Evolutionary conservation across 2,113 vertebrate species (phyloP).

Genomic region (Struthio camelus): DNA sequence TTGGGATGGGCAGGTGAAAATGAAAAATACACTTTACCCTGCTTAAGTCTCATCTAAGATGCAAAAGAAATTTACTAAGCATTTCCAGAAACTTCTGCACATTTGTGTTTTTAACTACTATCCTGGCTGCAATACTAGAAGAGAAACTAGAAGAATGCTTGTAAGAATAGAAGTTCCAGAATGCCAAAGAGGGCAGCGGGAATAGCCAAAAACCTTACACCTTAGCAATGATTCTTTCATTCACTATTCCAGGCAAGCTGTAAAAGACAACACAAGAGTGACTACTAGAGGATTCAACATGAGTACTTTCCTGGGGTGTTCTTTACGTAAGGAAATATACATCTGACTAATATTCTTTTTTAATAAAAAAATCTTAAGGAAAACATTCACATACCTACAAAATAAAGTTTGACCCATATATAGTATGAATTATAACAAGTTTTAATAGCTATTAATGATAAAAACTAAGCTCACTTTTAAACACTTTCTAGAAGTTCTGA

Average conservation of each 20-base stretch:
- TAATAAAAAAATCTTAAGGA: too few species aligned
- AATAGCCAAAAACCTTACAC: neutral
- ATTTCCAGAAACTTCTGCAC: neutral
- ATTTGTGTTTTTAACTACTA: neutral
- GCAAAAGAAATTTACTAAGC: neutral
- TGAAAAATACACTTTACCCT: neutral
- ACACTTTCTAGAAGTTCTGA: neutral
- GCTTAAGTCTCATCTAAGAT: neutral
- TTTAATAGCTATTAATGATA: neutral
- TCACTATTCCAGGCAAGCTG: neutral
- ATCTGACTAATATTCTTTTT: neutral
- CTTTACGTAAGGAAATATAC: neutral
- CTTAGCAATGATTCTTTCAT: neutral
- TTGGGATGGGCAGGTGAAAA: neutral
- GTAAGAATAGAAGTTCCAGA: neutral
- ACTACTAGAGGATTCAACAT: neutral
- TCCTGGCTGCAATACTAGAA: neutral
- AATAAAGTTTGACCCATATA: neutral
- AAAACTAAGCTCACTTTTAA: neutral
- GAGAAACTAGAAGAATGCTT: neutral
- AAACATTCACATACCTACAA: neutral
- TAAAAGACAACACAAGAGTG: neutral
- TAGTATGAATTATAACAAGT: neutral
- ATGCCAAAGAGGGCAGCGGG: neutral
- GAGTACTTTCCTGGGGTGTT: neutral